A percentile compares a stretch with the other conserved stretches of the same genome.
phyloP scores from a whole-genome alignment of 2,888 invertebrate species.

The Xylota segnis region DNA sequence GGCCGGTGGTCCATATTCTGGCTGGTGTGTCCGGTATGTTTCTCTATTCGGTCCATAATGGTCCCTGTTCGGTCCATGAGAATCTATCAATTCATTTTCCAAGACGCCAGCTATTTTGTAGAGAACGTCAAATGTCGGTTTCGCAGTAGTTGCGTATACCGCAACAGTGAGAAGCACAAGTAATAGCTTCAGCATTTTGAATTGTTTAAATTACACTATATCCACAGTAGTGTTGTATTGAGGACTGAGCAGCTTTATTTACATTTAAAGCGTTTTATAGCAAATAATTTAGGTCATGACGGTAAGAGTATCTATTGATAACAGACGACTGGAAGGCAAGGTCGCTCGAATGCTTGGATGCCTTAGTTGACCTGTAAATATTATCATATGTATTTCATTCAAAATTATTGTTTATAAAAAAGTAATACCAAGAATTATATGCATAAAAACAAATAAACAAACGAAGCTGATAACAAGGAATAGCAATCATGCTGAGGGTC shows the following conservation, averaged over 20 bases:
- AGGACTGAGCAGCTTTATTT: constrained; percentile 37
- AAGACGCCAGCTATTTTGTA: constrained; percentile 48
- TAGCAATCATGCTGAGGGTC: too few species aligned
- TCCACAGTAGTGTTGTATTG: background rate
- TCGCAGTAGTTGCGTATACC: constrained; percentile 1
- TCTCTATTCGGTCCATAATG: background rate
- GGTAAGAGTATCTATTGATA: constrained; percentile 20
- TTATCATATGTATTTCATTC: constrained; percentile 4
- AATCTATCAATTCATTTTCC: constrained; percentile 34
- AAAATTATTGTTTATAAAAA: background rate
- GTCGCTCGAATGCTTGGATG: constrained; percentile 10
- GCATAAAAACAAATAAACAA: background rate
- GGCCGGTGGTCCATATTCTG: constrained; percentile 23
- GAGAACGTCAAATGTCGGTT: constrained; percentile 52
- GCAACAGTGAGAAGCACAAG: background rate
- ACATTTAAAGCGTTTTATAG: constrained; percentile 41
- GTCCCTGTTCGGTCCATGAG: background rate
- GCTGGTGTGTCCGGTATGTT: background rate
- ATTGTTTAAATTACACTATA: background rate
- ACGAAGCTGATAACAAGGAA: background rate
- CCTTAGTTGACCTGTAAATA: constrained; percentile 16
- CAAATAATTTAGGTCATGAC: constrained; percentile 21
- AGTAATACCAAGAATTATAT: background rate
- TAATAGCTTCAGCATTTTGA: constrained; percentile 14
- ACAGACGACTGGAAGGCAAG: constrained; percentile 9